phyloP scores from a whole-genome alignment of 2,888 invertebrate genomes.

The Cosmia pyralina region DNA sequence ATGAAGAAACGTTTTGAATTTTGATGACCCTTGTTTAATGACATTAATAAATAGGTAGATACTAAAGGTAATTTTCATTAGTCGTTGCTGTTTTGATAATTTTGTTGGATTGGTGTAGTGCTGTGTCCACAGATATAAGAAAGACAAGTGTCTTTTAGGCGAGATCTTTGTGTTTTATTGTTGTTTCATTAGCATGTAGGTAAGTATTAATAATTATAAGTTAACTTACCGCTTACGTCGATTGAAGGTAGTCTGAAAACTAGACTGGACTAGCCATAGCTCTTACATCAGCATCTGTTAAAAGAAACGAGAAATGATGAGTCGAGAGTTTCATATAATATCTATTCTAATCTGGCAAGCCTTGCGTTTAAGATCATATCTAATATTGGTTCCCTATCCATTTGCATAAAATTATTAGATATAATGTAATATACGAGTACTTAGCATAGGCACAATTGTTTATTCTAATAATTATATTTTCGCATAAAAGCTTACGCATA shows the following conservation, averaged over 20 bases:
- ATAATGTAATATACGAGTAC: too few relatives aligned
- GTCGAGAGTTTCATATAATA: background rate
- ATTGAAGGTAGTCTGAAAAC: background rate
- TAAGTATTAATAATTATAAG: background rate
- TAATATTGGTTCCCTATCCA: too few relatives aligned
- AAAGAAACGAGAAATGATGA: slow-evolving; percentile 12
- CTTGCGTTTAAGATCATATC: background rate
- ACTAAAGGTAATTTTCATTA: background rate
- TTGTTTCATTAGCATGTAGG: background rate
- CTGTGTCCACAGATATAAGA: too few relatives aligned
- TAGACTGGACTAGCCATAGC: slow-evolving; percentile 25
- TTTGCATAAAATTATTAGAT: too few relatives aligned
- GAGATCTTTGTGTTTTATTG: background rate
- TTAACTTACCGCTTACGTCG: slow-evolving; percentile 33
- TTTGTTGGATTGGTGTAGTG: background rate
- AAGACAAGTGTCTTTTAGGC: too few relatives aligned
- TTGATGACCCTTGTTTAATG: background rate
- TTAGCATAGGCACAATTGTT: too few relatives aligned
- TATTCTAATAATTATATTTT: too few relatives aligned
- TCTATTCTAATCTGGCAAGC: background rate
- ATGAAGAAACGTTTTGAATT: background rate
- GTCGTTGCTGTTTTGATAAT: background rate
- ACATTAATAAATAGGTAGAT: background rate
- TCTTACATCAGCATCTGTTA: slow-evolving; percentile 33
- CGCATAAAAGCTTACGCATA: too few relatives aligned